phyloP scores from a whole-genome alignment of 2,113 vertebrate species.

The Trematocara macrostoma region DNA sequence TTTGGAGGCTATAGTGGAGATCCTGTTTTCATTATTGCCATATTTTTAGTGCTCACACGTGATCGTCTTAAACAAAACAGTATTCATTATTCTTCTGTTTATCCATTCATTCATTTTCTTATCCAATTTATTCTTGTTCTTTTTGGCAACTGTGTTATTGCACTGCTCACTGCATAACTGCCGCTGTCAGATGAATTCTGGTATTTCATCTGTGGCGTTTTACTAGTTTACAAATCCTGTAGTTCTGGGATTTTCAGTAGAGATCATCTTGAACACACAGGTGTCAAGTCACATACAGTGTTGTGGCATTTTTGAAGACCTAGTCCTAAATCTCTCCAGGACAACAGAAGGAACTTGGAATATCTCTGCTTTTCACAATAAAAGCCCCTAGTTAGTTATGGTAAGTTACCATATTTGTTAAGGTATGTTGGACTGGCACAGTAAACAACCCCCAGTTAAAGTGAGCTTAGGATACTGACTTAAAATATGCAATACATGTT shows the following conservation, averaged over 20 bases:
- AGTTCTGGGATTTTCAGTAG: not conserved
- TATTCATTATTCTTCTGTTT: not conserved
- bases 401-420: not conserved
- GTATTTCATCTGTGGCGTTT: not conserved
- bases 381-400: not conserved
- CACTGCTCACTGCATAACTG: not conserved
- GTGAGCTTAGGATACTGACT: not conserved
- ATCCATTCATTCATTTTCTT: not conserved
- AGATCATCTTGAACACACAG: not conserved
- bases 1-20: not conserved
- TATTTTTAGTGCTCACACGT: not conserved
- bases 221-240: not conserved
- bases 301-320: not conserved
- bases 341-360: not conserved
- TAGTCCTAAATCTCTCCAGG: not conserved
- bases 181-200: not conserved
- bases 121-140: not conserved
- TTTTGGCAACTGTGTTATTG: not conserved
- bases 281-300: not conserved
- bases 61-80: not conserved
- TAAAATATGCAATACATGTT: not conserved
- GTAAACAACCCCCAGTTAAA: not conserved
- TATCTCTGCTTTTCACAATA: not conserved
- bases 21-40: not conserved
- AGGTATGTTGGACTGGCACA: not conserved